phyloP scores from a whole-genome alignment of 2,888 invertebrate species.

The Neoscelio sp. region DNA sequence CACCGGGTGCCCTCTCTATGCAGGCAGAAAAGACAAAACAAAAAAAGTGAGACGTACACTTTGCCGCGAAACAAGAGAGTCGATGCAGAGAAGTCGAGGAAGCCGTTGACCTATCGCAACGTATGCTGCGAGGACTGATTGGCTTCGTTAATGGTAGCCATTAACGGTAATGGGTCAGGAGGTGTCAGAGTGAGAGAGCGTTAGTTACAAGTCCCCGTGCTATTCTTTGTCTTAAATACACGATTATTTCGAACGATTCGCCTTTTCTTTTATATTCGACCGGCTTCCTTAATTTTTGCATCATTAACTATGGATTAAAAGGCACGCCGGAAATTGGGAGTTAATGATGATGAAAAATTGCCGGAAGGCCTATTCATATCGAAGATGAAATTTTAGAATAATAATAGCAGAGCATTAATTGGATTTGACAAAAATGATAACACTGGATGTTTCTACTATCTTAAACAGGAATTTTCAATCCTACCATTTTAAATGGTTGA shows the following conservation, averaged over 20 bases:
- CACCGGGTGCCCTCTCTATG: slow-evolving; percentile 47
- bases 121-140: slow-evolving; percentile 68
- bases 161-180: slow-evolving; percentile 70
- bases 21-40: slow-evolving; percentile 66
- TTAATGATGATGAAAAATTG: neutral
- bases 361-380: too few relatives aligned
- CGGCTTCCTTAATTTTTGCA: neutral
- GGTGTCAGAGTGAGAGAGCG: slow-evolving; percentile 64
- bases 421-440: too few relatives aligned
- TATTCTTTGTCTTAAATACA: slow-evolving; percentile 60
- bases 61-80: slow-evolving; percentile 64
- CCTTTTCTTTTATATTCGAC: neutral
- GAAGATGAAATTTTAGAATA: too few relatives aligned
- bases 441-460: too few relatives aligned
- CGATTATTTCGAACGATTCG: slow-evolving; percentile 43
- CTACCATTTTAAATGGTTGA: too few relatives aligned
- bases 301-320: neutral
- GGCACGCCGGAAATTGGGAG: neutral
- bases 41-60: slow-evolving; percentile 59
- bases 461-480: too few relatives aligned
- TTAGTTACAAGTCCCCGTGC: slow-evolving; percentile 53
- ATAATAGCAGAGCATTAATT: too few relatives aligned
- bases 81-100: slow-evolving; percentile 62
- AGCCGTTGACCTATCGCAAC: slow-evolving; percentile 69
- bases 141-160: slow-evolving; percentile 69